Evolutionary conservation across 2,888 invertebrate genomes (phyloP).

Genomic region (Antheraea assamensis): DNA sequence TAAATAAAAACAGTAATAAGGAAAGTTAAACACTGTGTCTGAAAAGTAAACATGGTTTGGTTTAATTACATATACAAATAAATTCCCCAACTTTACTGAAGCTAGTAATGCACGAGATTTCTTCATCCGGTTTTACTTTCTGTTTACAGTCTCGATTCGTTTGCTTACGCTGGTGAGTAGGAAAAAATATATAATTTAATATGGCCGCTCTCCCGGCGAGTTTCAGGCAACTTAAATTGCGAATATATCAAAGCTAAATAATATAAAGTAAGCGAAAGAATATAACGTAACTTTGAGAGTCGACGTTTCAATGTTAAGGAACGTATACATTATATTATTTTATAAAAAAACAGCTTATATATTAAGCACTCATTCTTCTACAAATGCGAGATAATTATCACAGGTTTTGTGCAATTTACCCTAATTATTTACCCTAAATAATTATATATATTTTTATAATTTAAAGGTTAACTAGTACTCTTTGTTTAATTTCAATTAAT

Average conservation of each 20-base stretch:
- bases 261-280: conserved; percentile 74
- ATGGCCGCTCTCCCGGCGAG: conserved; percentile 64
- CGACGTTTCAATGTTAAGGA: conserved; percentile 47
- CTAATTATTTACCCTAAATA: too few relatives aligned
- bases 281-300: conserved; percentile 65
- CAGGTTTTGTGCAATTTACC: too few relatives aligned
- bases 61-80: neutral
- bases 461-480: neutral
- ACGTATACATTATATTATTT: conserved; percentile 30
- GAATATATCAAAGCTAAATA: conserved; percentile 80
- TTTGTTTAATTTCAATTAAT: neutral
- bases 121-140: conserved; percentile 36
- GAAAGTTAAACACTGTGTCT: conserved; percentile 18
- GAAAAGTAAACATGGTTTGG: conserved; percentile 23
- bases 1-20: neutral
- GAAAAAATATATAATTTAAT: conserved; percentile 74
- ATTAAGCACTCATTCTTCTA: too few relatives aligned
- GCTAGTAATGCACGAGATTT: conserved; percentile 6
- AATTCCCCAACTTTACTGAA: neutral
- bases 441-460: too few relatives aligned
- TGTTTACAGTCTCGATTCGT: conserved; percentile 62
- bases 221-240: conserved; percentile 79
- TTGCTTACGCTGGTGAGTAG: conserved; percentile 54
- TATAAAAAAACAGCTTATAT: neutral
- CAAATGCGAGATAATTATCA: too few relatives aligned